phyloP scores from a whole-genome alignment of 2,797 vertebrate species.

The Sebastes cheni region DNA sequence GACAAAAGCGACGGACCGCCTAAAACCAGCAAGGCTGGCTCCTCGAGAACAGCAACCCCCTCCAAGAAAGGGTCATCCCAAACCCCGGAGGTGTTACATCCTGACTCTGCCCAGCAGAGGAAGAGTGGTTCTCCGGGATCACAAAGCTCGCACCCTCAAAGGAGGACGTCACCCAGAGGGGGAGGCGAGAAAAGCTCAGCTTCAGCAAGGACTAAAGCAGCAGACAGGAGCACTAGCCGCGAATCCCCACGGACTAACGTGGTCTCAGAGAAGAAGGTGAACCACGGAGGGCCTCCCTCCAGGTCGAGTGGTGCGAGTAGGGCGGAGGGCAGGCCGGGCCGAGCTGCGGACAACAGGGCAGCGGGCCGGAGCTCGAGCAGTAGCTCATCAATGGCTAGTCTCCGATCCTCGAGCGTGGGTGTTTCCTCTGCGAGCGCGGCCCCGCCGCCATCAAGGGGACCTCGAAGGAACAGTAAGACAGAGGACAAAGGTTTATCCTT shows the following conservation, averaged over 20 bases:
- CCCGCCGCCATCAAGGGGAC: slow-evolving; percentile 64
- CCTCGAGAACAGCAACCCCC: slow-evolving; percentile 80
- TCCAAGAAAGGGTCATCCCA: slow-evolving; percentile 85
- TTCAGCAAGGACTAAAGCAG: slow-evolving; percentile 85
- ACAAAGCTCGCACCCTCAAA: slow-evolving; percentile 73
- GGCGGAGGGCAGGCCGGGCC: slow-evolving; percentile 73
- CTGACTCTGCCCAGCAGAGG: slow-evolving; percentile 62
- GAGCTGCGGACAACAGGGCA: slow-evolving; percentile 69
- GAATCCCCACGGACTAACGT: slow-evolving; percentile 86
- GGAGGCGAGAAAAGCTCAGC: slow-evolving; percentile 75
- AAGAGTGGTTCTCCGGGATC: slow-evolving; percentile 59
- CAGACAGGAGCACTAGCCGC: slow-evolving; percentile 88
- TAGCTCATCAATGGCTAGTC: slow-evolving; percentile 91
- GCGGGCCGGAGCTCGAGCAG: slow-evolving; percentile 86
- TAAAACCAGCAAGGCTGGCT: slow-evolving; percentile 82
- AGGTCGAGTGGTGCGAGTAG: slow-evolving; percentile 48
- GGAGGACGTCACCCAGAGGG: slow-evolving; percentile 73
- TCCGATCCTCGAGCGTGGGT: slow-evolving; percentile 84
- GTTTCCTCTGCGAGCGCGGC: slow-evolving; percentile 37
- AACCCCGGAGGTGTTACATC: slow-evolving; percentile 54
- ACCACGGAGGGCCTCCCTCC: slow-evolving; percentile 58
- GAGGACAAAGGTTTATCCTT: slow-evolving; percentile 97
- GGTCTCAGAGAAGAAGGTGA: slow-evolving; percentile 80
- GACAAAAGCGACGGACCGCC: slow-evolving; percentile 81
- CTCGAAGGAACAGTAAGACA: slow-evolving; percentile 90